Percentiles rank a stretch among this genome's conserved stretches.
These are phyloP conservation scores for Ceyx cyanopectus DNA, from an alignment of 2,113 vertebrate species.

Conservation along the genomic window DNA sequence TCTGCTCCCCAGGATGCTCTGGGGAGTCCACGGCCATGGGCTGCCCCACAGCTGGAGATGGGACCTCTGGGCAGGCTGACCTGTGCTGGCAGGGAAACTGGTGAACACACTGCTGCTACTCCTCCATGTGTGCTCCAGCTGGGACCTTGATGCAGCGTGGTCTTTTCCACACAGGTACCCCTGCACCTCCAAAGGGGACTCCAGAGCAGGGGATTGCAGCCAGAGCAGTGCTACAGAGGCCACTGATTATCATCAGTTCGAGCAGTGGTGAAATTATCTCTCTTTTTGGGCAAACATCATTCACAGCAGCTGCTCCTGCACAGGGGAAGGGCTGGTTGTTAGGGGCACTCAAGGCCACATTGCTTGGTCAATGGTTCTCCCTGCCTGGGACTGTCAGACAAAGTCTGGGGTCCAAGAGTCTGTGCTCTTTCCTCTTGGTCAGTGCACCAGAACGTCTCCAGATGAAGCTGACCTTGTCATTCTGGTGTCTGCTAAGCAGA, in stretches of 20 bases:
- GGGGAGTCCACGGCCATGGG: background rate
- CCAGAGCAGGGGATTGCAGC: background rate
- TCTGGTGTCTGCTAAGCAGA: background rate
- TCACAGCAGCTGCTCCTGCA: background rate
- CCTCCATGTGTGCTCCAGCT: background rate
- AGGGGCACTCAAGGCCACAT: background rate
- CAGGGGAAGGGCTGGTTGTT: background rate
- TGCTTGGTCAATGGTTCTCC: background rate
- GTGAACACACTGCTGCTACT: background rate
- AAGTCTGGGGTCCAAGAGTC: background rate
- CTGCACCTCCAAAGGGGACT: background rate
- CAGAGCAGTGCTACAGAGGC: too few species aligned
- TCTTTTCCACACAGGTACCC: background rate
- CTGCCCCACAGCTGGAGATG: accelerated
- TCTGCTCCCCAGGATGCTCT: background rate
- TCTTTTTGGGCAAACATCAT: background rate
- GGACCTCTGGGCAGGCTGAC: background rate
- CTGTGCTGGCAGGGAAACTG: accelerated
- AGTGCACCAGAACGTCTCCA: background rate
- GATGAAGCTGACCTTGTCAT: background rate
- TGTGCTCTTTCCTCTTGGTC: background rate
- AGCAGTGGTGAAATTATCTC: background rate
- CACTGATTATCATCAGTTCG: background rate
- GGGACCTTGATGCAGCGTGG: accelerated
- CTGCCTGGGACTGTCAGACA: background rate